phyloP scores from a whole-genome alignment of 2,888 invertebrate species.

The Ichneumoninae sp. region DNA sequence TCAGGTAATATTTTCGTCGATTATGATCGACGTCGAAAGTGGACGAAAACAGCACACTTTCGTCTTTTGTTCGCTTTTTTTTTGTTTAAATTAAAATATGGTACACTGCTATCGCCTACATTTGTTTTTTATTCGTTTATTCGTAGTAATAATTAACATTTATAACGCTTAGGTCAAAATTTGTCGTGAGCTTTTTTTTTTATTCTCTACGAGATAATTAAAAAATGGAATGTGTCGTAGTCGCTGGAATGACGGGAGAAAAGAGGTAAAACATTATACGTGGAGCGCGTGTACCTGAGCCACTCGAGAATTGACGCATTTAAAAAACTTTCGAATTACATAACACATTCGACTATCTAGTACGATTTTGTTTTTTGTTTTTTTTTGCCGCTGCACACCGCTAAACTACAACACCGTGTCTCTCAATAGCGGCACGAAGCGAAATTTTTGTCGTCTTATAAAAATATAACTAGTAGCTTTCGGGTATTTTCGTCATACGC shows the following conservation, averaged over 20 bases:
- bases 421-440: conserved; percentile 5
- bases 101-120: conserved; percentile 16
- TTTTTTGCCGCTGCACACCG: neutral
- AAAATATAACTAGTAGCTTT: conserved; percentile 31
- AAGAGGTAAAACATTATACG: conserved; percentile 13
- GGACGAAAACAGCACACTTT: neutral
- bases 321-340: neutral
- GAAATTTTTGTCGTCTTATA: conserved; percentile 32
- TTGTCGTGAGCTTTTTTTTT: conserved; percentile 38
- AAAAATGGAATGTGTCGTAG: conserved; percentile 51
- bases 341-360: neutral
- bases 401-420: neutral
- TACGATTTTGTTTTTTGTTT: neutral
- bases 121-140: conserved; percentile 13
- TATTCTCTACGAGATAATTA: conserved; percentile 10
- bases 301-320: conserved; percentile 17
- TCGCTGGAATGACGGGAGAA: conserved; percentile 46
- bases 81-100: conserved; percentile 13
- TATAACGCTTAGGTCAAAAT: conserved; percentile 56
- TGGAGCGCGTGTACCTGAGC: conserved; percentile 18
- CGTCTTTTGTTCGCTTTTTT: neutral
- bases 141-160: conserved; percentile 54
- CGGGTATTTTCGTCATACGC: conserved; percentile 5
- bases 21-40: conserved; percentile 17
- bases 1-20: conserved; percentile 28